phyloP scores from a whole-genome alignment of 2,113 vertebrate species.

The Fukomys damarensis region DNA sequence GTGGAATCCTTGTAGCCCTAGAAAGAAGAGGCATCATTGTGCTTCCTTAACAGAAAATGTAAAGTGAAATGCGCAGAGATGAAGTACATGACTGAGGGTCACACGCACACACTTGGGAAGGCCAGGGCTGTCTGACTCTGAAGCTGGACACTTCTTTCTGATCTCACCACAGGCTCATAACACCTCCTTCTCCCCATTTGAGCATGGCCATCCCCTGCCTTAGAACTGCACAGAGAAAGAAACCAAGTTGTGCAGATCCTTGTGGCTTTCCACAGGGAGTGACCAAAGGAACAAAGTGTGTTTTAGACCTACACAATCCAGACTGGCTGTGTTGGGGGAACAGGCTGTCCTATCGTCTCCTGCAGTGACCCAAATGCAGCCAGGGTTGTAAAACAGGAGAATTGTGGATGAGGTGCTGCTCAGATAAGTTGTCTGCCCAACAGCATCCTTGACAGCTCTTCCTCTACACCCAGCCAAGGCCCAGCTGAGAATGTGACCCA shows the following conservation, averaged over 20 bases:
- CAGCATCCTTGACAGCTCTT: no score
- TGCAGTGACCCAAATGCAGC: neutral
- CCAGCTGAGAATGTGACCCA: neutral
- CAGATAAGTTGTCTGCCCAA: neutral
- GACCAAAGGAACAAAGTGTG: neutral
- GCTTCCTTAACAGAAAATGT: neutral
- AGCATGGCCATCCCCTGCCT: neutral
- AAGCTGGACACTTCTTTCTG: neutral
- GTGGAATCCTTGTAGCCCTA: neutral
- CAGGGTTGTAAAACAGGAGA: neutral
- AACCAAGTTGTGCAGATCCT: neutral
- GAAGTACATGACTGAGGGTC: neutral
- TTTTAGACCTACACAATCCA: neutral
- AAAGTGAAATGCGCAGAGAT: neutral
- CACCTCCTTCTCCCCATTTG: neutral
- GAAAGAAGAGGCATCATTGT: neutral
- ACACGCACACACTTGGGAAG: neutral
- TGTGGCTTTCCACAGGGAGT: neutral
- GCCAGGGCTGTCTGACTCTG: neutral
- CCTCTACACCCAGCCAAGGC: neutral
- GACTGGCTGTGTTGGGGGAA: neutral
- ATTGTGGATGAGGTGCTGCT: neutral
- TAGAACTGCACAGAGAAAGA: neutral
- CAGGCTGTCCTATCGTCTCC: neutral
- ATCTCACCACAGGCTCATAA: accelerated